A percentile compares a stretch with the other conserved stretches of the same genome.
phyloP scores from a whole-genome alignment of 2,888 invertebrate genomes.

The Hydropsyche betteni region DNA sequence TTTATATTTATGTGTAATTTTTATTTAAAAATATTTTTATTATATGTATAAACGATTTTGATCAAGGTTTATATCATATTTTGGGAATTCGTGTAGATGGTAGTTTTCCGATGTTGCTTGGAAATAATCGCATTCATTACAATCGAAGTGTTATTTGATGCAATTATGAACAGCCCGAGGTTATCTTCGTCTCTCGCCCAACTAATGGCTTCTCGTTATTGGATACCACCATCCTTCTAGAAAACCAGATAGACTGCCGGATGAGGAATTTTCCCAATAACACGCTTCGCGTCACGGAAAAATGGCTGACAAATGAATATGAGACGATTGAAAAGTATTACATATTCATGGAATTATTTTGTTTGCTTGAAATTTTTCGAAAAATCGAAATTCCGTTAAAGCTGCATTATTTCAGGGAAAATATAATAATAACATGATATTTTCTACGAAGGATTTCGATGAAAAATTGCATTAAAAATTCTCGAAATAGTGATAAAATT shows the following conservation, averaged over 20 bases:
- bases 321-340: constrained; percentile 22
- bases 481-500: constrained; percentile 10
- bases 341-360: constrained; percentile 1
- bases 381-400: neutral
- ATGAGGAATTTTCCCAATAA: constrained; percentile 49
- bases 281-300: constrained; percentile 48
- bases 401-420: neutral
- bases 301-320: constrained; percentile 39
- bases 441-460: neutral
- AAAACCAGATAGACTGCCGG: constrained; percentile 38
- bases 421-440: constrained; percentile 9
- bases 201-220: constrained; percentile 46
- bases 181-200: constrained; percentile 42
- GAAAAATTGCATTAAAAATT: constrained; percentile 14
- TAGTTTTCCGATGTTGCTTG: neutral
- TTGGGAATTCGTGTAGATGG: neutral
- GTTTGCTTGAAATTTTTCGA: neutral
- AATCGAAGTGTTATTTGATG: constrained; percentile 51
- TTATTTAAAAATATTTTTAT: too few relatives aligned
- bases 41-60: too few relatives aligned
- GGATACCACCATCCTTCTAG: constrained; percentile 37
- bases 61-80: too few relatives aligned
- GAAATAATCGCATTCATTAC: constrained; percentile 47
- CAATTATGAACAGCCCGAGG: constrained; percentile 49
- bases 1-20: too few relatives aligned